These are phyloP conservation scores for Chaetogeoica ovagalla DNA, from an alignment of 2,888 invertebrate genomes.

Conservation along the genomic window DNA sequence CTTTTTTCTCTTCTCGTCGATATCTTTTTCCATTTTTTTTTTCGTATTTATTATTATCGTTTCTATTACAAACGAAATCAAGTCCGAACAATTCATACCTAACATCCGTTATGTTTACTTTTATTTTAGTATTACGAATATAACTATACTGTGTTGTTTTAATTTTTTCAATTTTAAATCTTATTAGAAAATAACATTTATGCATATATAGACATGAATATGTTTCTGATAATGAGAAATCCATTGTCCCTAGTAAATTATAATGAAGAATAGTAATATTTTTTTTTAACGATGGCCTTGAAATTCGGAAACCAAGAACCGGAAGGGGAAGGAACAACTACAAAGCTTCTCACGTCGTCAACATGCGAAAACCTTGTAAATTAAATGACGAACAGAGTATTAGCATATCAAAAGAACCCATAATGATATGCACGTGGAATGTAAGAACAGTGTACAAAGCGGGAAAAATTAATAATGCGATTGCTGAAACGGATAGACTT, in stretches of 20 bases:
- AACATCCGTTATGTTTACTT: background rate
- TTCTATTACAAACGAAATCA: conserved; percentile 19
- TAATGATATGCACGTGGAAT: conserved; percentile 3
- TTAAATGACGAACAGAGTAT: background rate
- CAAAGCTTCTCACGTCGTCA: background rate
- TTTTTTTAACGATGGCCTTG: background rate
- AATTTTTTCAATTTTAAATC: no score
- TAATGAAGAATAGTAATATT: background rate
- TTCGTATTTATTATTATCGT: conserved; percentile 19
- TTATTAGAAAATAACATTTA: no score
- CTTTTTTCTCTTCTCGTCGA: background rate
- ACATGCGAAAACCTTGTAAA: background rate
- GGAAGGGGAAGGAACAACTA: conserved; percentile 6
- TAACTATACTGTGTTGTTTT: no score
- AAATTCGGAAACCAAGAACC: background rate
- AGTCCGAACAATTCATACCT: background rate
- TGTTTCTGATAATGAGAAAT: no score
- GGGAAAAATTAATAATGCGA: conserved; percentile 1
- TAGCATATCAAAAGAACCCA: conserved; percentile 7
- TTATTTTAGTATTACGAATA: no score
- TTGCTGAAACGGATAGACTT: conserved; percentile 2
- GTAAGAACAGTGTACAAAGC: conserved; percentile 10
- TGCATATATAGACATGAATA: no score
- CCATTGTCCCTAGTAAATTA: background rate
- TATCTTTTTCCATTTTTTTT: conserved; percentile 12